Evolutionary conservation across 2,113 vertebrate species (phyloP).

Genomic region (Siniperca chuatsi): DNA sequence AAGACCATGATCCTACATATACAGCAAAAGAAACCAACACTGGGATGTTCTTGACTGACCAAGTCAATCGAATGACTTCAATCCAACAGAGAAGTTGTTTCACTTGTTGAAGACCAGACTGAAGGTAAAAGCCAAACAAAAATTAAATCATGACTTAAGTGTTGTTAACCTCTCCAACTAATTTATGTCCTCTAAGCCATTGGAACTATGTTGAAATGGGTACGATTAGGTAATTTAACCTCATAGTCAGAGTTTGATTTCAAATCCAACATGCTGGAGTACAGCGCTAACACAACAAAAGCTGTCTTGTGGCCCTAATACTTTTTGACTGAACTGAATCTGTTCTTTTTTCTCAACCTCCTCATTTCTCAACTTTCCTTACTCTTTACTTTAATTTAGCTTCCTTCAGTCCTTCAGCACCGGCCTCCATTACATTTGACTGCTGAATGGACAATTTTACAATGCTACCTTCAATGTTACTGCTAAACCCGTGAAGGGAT

Average conservation of each 20-base stretch:
- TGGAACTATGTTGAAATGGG: background rate
- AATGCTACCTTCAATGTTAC: constrained; percentile 23
- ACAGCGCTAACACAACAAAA: background rate
- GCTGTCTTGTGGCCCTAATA: background rate
- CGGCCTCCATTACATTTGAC: constrained; percentile 20
- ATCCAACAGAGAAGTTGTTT: background rate
- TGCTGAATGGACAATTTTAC: constrained; percentile 34
- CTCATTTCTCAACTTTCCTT: background rate
- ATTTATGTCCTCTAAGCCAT: background rate
- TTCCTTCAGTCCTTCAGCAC: constrained; percentile 26
- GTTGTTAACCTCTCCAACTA: background rate
- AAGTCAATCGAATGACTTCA: background rate
- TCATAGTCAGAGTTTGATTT: background rate
- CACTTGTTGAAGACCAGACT: background rate
- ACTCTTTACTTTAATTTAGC: background rate
- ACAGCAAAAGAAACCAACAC: background rate
- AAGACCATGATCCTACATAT: background rate
- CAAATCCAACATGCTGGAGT: background rate
- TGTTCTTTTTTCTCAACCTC: background rate
- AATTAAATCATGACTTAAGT: background rate
- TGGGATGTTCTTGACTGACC: background rate
- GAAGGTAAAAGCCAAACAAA: background rate
- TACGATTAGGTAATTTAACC: background rate
- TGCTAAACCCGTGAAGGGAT: constrained; percentile 12
- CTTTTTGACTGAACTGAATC: background rate